Percentiles rank a stretch among this genome's conserved stretches.
phyloP scores from a whole-genome alignment of 2,888 invertebrate genomes.

The Apotomis betuletana region DNA sequence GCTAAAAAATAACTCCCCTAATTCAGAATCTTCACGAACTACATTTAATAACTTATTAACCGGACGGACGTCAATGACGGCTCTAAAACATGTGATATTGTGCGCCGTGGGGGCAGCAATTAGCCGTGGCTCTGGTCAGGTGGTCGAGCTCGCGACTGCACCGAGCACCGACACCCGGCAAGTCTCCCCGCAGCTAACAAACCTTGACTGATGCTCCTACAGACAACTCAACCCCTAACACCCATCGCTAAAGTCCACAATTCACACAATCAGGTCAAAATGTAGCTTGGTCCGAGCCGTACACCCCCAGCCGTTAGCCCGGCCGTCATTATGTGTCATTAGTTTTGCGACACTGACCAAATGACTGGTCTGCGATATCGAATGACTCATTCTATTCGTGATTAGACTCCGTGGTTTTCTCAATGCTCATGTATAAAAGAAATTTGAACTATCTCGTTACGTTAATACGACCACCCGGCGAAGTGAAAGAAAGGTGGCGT shows the following conservation, averaged over 20 bases:
- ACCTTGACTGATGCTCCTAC: conserved; percentile 70
- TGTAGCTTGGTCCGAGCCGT: conserved; percentile 49
- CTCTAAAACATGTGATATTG: conserved; percentile 33
- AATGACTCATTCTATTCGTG: conserved; percentile 79
- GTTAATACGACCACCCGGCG: conserved; percentile 23
- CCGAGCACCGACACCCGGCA: conserved; percentile 54
- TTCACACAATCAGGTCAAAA: conserved; percentile 49
- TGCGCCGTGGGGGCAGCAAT: conserved; percentile 63
- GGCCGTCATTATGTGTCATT: conserved; percentile 82
- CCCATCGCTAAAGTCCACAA: conserved; percentile 56
- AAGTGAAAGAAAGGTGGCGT: conserved; percentile 36
- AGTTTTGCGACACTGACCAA: conserved; percentile 84
- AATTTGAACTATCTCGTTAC: conserved; percentile 39
- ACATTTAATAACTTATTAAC: not conserved
- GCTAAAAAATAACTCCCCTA: not conserved
- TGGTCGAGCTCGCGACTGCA: conserved; percentile 67
- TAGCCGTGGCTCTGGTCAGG: conserved; percentile 70
- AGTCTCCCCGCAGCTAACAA: conserved; percentile 76
- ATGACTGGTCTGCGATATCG: conserved; percentile 81
- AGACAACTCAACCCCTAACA: conserved; percentile 46
- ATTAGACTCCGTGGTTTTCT: conserved; percentile 76
- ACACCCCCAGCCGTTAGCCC: conserved; percentile 69
- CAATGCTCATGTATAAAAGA: conserved; percentile 55
- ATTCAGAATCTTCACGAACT: not conserved
- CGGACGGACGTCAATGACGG: conserved; percentile 5